Evolutionary conservation across 1,140 invertebrate genomes (phyloP).

Genomic region (Solen grandis): DNA sequence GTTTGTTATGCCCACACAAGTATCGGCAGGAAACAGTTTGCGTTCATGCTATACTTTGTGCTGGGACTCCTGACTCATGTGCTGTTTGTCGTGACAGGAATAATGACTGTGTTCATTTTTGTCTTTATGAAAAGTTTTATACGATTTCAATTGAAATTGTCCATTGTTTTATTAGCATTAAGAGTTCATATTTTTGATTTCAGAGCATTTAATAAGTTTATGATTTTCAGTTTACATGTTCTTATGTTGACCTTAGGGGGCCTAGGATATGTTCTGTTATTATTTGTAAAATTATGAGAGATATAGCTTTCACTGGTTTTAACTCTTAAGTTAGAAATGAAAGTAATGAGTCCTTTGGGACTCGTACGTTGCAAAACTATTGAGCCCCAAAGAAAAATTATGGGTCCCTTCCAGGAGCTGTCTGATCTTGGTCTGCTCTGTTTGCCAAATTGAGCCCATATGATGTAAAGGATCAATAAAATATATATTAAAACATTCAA

Average conservation of each 20-base stretch:
- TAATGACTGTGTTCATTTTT: background rate
- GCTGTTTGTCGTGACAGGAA: background rate
- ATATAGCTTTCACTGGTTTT: slow-evolving; percentile 4
- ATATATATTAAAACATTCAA: background rate
- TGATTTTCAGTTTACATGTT: slow-evolving; percentile 7
- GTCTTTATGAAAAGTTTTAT: background rate
- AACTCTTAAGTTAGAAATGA: background rate
- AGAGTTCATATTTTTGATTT: slow-evolving; percentile 21
- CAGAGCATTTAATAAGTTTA: background rate
- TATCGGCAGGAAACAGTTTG: slow-evolving; percentile 7
- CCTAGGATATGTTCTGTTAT: background rate
- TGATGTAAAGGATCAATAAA: no score
- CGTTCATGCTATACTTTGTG: slow-evolving; percentile 3
- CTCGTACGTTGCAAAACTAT: background rate
- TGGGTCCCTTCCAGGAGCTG: no score
- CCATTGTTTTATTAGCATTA: background rate
- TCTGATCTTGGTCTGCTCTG: no score
- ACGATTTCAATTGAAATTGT: slow-evolving; percentile 10
- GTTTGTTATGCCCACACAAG: slow-evolving; percentile 4
- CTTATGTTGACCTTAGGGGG: background rate
- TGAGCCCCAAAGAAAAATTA: no score
- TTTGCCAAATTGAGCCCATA: no score
- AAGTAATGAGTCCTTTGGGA: background rate
- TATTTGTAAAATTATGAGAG: slow-evolving; percentile 4
- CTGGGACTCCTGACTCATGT: background rate